Percentiles rank a stretch among this genome's conserved stretches.
These are phyloP conservation scores for Arenaria interpres DNA, from an alignment of 2,113 vertebrate genomes.

Conservation along the genomic window DNA sequence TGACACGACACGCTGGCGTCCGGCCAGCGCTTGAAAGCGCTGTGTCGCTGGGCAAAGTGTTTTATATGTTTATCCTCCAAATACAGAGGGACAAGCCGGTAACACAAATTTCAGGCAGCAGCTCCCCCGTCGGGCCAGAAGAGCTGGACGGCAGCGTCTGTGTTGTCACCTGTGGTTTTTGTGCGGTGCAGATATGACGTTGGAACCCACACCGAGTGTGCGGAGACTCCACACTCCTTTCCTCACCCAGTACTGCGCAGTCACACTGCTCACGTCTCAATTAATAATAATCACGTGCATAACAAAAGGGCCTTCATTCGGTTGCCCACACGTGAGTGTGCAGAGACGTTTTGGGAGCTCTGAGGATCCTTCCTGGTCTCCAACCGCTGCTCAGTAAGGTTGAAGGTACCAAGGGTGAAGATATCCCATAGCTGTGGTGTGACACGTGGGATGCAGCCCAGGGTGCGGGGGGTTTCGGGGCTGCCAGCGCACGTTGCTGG, in stretches of 20 bases:
- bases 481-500: too few species aligned
- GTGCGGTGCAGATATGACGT: accelerated
- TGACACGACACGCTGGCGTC: accelerated
- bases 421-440: background rate
- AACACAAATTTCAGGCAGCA: accelerated
- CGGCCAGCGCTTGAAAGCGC: background rate
- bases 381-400: accelerated
- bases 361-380: background rate
- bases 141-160: background rate
- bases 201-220: background rate
- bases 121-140: background rate
- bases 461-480: too few species aligned
- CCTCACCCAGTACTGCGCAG: background rate
- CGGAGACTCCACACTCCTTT: background rate
- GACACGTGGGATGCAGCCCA: too few species aligned
- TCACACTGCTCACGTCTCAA: background rate
- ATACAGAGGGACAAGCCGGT: background rate
- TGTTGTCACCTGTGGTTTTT: background rate
- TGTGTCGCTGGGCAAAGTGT: background rate
- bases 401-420: background rate
- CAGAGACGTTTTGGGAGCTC: background rate
- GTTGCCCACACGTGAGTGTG: accelerated
- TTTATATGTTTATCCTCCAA: background rate
- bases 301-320: background rate
- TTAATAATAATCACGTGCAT: background rate